These are phyloP conservation scores for Azorinus chamasolen DNA, from an alignment of 2,888 invertebrate species.

Conservation along the genomic window DNA sequence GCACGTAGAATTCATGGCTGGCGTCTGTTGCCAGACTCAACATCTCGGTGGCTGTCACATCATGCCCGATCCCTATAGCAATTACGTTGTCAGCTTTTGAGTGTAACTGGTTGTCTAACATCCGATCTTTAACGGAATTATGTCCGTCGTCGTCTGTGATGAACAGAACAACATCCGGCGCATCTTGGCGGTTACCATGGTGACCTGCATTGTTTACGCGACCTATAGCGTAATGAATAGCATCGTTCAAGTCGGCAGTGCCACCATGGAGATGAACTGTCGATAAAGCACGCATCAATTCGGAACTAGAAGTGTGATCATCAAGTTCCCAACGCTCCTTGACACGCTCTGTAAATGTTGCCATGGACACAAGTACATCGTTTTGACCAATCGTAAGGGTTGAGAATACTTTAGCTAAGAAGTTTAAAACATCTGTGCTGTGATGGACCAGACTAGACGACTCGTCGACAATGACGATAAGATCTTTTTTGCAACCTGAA, in stretches of 20 bases:
- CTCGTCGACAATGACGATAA: constrained; percentile 27
- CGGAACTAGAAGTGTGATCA: neutral
- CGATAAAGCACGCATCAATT: constrained; percentile 8
- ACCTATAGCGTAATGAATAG: constrained; percentile 4
- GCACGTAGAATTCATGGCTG: constrained; percentile 1
- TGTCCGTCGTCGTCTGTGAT: constrained; percentile 9
- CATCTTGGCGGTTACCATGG: constrained; percentile 13
- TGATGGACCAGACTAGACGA: neutral
- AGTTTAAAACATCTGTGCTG: constrained; percentile 1
- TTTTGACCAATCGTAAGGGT: constrained; percentile 6
- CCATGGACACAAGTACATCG: constrained; percentile 21
- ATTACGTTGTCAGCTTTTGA: constrained; percentile 6
- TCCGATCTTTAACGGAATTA: neutral
- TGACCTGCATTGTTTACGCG: neutral
- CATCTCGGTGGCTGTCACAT: neutral
- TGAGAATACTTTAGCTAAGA: constrained; percentile 6
- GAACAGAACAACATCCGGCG: constrained; percentile 18
- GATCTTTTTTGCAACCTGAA: constrained; percentile 24
- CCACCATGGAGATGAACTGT: constrained; percentile 10
- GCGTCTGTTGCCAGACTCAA: constrained; percentile 15
- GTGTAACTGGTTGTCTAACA: constrained; percentile 4
- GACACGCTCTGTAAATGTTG: constrained; percentile 1
- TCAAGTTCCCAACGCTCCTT: constrained; percentile 14
- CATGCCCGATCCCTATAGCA: constrained; percentile 9
- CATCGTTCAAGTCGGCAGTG: constrained; percentile 5